Percentiles rank a stretch among this genome's conserved stretches.
phyloP scores from a whole-genome alignment of 2,113 vertebrate species.

The Cromileptes altivelis region DNA sequence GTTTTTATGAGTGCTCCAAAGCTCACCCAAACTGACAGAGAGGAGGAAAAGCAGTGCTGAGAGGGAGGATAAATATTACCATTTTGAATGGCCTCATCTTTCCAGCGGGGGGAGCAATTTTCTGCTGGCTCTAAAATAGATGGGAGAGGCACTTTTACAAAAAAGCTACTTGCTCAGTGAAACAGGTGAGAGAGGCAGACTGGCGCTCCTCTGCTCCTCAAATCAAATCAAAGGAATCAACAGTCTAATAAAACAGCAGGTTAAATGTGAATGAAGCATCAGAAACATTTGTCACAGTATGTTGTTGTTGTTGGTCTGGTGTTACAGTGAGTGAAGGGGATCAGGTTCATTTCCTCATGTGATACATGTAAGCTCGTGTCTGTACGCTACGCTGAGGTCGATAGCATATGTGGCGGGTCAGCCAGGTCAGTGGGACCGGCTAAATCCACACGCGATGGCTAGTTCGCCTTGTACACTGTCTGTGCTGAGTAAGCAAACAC shows the following conservation, averaged over 20 bases:
- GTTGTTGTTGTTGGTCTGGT: neutral
- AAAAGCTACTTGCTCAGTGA: constrained; percentile 28
- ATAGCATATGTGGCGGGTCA: constrained; percentile 21
- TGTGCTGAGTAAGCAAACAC: neutral
- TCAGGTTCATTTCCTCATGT: neutral
- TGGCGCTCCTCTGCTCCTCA: constrained; percentile 5
- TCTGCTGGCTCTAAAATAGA: constrained; percentile 83
- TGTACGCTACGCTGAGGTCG: neutral
- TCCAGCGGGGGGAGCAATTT: constrained; percentile 82
- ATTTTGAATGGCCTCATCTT: constrained; percentile 83
- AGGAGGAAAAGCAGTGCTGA: constrained; percentile 53
- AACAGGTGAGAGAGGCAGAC: constrained; percentile 41
- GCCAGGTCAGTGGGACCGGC: neutral
- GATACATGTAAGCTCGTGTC: constrained; percentile 5
- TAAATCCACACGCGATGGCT: constrained; percentile 28
- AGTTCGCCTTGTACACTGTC: neutral
- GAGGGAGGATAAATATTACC: constrained; percentile 73
- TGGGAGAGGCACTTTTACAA: constrained; percentile 69
- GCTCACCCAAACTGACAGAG: constrained; percentile 42
- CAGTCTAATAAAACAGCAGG: constrained; percentile 32
- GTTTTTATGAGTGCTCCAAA: neutral
- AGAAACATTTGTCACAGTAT: constrained; percentile 13
- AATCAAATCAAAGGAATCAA: constrained; percentile 35
- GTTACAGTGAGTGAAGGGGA: neutral
- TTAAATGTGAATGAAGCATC: constrained; percentile 14